Percentiles rank a stretch among this genome's conserved stretches.
These are phyloP conservation scores for Kryptolebias marmoratus DNA, from an alignment of 2,113 vertebrate species.

Conservation along the genomic window DNA sequence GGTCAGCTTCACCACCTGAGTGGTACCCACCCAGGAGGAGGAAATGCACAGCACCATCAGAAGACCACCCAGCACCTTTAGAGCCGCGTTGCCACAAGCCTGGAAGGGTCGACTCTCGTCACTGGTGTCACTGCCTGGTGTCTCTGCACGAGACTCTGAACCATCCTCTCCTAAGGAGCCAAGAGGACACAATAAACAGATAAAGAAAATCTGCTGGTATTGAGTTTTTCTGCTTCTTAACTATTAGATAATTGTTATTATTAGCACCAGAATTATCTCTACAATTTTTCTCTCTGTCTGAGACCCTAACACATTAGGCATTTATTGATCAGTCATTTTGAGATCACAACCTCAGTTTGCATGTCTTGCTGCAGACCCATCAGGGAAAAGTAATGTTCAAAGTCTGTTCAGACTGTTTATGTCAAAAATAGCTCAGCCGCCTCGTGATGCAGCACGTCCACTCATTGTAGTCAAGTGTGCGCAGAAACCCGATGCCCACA, in stretches of 20 bases:
- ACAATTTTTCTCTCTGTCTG: no score
- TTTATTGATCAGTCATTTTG: conserved; percentile 51
- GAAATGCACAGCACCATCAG: conserved; percentile 94
- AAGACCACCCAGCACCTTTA: conserved; percentile 93
- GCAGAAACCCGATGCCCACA: conserved; percentile 61
- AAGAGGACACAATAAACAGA: conserved; percentile 4
- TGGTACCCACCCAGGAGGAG: conserved; percentile 97
- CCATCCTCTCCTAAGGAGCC: conserved; percentile 88
- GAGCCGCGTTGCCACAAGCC: conserved; percentile 83
- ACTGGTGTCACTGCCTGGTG: conserved; percentile 80
- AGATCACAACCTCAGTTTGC: conserved; percentile 37
- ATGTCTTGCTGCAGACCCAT: conserved; percentile 56
- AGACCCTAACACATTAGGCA: conserved; percentile 19
- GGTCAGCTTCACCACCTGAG: conserved; percentile 95
- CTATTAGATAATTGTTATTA: no score
- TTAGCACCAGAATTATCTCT: no score
- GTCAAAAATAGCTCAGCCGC: conserved; percentile 66
- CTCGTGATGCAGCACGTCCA: conserved; percentile 57
- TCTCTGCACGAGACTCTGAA: conserved; percentile 86
- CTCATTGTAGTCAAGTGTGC: conserved; percentile 40
- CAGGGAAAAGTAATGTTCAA: conserved; percentile 41
- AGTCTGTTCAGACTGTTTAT: conserved; percentile 49
- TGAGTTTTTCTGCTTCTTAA: no score
- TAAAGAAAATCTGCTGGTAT: background rate
- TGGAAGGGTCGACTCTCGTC: conserved; percentile 80